Conservation (phyloP, 2,113 vertebrate species). For the Bolborhynchus lineola region DNA sequence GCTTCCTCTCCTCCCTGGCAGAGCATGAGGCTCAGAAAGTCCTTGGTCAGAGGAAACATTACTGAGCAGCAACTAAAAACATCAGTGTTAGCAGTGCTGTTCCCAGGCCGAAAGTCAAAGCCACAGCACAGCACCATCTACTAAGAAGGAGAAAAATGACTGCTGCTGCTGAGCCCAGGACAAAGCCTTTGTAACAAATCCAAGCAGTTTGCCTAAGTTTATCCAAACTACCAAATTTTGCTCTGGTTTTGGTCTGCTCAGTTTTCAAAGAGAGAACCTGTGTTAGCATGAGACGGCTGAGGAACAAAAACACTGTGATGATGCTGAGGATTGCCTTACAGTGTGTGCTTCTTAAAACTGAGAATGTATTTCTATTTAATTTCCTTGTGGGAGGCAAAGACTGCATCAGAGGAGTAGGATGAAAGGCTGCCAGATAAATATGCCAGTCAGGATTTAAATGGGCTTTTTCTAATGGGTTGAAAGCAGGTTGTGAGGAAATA, state of each 20-base stretch:
- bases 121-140: too few relatives aligned
- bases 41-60: too few relatives aligned
- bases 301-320: accelerated
- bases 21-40: too few relatives aligned
- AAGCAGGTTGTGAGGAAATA: conserved; percentile 21
- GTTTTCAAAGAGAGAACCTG: neutral
- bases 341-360: neutral
- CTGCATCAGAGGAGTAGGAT: neutral
- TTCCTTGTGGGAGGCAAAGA: neutral
- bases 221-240: neutral
- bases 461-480: neutral
- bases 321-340: neutral
- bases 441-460: conserved; percentile 1
- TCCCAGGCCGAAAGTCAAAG: too few relatives aligned
- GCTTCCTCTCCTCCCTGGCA: too few relatives aligned
- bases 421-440: neutral
- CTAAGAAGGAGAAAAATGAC: too few relatives aligned
- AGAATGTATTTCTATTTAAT: neutral
- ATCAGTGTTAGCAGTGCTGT: too few relatives aligned
- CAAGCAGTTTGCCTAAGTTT: neutral
- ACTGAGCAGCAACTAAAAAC: too few relatives aligned
- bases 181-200: neutral
- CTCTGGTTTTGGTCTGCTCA: neutral
- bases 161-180: too few relatives aligned
- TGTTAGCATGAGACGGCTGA: neutral